Percentiles rank a stretch among this genome's conserved stretches.
Conservation (phyloP, 2,113 vertebrate species). For the Lophura nycthemera region DNA sequence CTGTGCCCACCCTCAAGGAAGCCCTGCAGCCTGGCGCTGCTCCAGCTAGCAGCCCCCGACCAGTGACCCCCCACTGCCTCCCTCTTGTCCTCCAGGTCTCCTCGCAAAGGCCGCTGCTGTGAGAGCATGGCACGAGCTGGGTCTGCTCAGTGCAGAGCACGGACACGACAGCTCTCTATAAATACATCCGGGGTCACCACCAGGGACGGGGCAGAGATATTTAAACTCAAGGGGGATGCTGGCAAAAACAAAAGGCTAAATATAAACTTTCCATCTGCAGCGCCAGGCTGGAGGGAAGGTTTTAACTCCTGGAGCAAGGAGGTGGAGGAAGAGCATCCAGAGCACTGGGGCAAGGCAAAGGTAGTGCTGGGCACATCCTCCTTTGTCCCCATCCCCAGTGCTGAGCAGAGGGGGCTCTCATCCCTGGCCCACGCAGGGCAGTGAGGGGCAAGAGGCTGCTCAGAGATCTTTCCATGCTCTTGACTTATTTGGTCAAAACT, state of each 20-base stretch:
- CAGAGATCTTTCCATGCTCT: constrained; percentile 24
- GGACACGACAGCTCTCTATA: constrained; percentile 52
- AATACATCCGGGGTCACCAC: constrained; percentile 66
- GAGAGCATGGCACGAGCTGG: neutral
- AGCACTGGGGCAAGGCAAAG: neutral
- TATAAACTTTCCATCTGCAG: constrained; percentile 67
- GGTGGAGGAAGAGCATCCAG: neutral
- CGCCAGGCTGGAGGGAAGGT: constrained; percentile 19
- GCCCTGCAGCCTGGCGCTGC: neutral
- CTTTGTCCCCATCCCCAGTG: neutral
- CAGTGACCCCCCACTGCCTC: neutral
- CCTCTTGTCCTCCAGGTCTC: neutral
- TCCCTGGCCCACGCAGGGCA: neutral
- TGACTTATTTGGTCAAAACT: constrained; percentile 69
- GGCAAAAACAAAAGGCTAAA: constrained; percentile 72
- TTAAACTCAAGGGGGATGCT: constrained; percentile 32
- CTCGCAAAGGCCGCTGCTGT: neutral
- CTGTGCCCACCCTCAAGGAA: neutral
- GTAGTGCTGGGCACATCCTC: neutral
- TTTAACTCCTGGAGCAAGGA: constrained; percentile 23
- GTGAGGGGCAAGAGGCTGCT: neutral
- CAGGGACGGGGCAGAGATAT: constrained; percentile 45
- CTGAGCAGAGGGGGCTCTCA: neutral
- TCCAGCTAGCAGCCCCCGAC: neutral
- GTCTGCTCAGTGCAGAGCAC: neutral